A percentile compares a stretch with the other conserved stretches of the same genome.
Conservation (phyloP, 2,888 invertebrate species). For the Leptarthrus brevirostris region DNA sequence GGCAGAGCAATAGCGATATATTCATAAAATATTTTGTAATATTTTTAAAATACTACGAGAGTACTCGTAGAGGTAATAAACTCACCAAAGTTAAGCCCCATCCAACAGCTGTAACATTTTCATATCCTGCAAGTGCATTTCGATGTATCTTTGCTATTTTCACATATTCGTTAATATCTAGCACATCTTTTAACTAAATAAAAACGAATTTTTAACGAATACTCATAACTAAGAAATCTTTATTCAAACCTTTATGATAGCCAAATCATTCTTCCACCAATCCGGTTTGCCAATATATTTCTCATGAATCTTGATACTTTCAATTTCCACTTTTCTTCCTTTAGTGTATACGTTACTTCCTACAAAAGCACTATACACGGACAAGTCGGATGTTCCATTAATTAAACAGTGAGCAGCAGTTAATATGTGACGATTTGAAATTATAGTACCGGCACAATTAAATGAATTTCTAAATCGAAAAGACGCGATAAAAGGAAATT, state of each 20-base stretch:
- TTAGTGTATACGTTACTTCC: neutral
- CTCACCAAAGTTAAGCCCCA: slow-evolving; percentile 9
- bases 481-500: slow-evolving; percentile 18
- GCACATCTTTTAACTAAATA: neutral
- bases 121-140: neutral
- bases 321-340: neutral
- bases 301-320: neutral
- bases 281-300: slow-evolving; percentile 1
- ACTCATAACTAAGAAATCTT: too few species aligned
- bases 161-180: neutral
- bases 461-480: neutral
- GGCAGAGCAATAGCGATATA: too few species aligned
- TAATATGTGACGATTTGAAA: neutral
- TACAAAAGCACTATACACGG: neutral
- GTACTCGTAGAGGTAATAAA: too few species aligned
- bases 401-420: slow-evolving; percentile 13
- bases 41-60: too few species aligned
- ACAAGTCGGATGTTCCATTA: neutral
- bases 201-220: neutral
- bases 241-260: slow-evolving; percentile 11
- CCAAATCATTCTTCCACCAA: slow-evolving; percentile 28
- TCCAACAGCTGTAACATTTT: neutral
- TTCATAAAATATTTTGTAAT: too few species aligned
- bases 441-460: slow-evolving; percentile 7
- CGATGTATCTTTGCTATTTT: neutral